Conservation (phyloP, 1,140 invertebrate genomes). For the Bacillus rossius region DNA sequence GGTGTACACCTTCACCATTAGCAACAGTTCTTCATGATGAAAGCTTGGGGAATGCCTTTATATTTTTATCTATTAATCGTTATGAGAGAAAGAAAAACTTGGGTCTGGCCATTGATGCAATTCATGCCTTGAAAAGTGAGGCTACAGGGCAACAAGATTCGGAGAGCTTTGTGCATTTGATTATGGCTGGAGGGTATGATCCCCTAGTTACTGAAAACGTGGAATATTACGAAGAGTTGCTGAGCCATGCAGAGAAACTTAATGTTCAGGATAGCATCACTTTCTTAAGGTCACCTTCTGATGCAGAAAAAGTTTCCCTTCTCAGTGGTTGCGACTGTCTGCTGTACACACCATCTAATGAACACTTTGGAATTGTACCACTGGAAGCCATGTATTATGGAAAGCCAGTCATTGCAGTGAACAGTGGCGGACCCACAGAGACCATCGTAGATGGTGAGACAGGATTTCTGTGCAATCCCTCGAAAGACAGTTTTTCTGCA, state of each 20-base stretch:
- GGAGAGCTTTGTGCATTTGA: constrained; percentile 74
- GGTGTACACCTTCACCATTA: constrained; percentile 45
- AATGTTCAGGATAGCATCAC: constrained; percentile 68
- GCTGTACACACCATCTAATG: constrained; percentile 93
- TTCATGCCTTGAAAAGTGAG: constrained; percentile 58
- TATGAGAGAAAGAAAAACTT: constrained; percentile 98
- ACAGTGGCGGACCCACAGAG: constrained; percentile 93
- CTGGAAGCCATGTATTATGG: constrained; percentile 95
- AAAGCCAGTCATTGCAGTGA: constrained; percentile 91
- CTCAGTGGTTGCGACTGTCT: constrained; percentile 69
- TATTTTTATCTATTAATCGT: constrained; percentile 93
- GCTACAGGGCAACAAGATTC: too few relatives aligned
- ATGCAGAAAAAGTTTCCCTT: constrained; percentile 76
- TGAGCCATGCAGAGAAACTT: constrained; percentile 54
- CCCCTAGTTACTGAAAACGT: constrained; percentile 84
- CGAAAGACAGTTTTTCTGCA: constrained; percentile 63
- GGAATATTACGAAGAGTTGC: constrained; percentile 78
- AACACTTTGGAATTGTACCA: constrained; percentile 99
- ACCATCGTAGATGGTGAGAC: constrained; percentile 85
- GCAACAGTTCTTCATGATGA: constrained; percentile 42
- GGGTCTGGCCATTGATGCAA: constrained; percentile 70
- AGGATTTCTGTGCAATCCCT: constrained; percentile 77
- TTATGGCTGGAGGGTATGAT: constrained; percentile 98
- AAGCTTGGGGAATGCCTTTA: constrained; percentile 46
- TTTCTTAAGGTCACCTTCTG: constrained; percentile 83